Conservation (phyloP, 2,113 vertebrate genomes). For the Anarhynchus alexandrinus region DNA sequence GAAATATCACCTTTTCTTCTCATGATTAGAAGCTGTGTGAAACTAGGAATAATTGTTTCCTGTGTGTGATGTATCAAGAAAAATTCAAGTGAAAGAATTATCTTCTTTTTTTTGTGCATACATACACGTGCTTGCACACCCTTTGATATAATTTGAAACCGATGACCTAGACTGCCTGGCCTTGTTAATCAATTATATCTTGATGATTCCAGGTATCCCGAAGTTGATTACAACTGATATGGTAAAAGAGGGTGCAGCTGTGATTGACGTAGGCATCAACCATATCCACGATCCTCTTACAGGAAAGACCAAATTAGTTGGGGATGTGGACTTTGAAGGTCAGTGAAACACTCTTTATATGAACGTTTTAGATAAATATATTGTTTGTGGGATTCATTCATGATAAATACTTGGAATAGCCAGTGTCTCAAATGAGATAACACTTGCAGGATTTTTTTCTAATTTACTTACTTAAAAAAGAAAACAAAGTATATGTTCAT, state of each 20-base stretch:
- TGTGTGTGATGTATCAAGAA: neutral
- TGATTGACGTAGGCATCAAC: slow-evolving; percentile 94
- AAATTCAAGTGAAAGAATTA: neutral
- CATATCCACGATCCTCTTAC: slow-evolving; percentile 81
- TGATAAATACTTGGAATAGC: neutral
- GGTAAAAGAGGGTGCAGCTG: slow-evolving; percentile 88
- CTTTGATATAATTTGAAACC: neutral
- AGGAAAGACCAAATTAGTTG: slow-evolving; percentile 82
- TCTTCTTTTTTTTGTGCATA: neutral
- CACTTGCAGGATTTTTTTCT: neutral
- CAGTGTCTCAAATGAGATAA: neutral
- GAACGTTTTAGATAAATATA: neutral
- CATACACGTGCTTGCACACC: neutral
- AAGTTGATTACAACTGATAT: slow-evolving; percentile 88
- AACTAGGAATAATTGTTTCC: neutral
- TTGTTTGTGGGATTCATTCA: neutral
- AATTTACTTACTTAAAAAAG: neutral
- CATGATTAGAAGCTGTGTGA: neutral
- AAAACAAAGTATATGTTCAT: rapidly evolving
- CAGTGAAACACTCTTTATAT: slow-evolving; percentile 13
- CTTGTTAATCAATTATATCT: neutral
- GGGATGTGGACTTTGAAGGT: slow-evolving; percentile 96
- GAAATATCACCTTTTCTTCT: neutral
- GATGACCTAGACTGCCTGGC: neutral
- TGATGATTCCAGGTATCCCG: slow-evolving; percentile 82